Conservation (phyloP, 1,140 invertebrate genomes). For the Holcopasites calliopsidis region DNA sequence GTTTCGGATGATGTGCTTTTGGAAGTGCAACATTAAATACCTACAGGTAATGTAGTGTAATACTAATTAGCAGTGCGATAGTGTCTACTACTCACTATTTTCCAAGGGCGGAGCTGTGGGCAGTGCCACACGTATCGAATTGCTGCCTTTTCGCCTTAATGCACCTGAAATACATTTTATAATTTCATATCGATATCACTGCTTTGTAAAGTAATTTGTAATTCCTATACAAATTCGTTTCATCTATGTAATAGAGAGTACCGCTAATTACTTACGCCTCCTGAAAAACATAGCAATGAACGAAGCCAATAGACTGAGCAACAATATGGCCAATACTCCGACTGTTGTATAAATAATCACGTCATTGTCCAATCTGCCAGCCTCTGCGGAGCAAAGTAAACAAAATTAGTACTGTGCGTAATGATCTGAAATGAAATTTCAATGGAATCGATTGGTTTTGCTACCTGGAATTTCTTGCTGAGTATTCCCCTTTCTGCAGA, state of each 20-base stretch:
- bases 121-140: conserved; percentile 50
- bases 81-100: conserved; percentile 65
- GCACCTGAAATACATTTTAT: conserved; percentile 39
- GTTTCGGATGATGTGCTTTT: not conserved
- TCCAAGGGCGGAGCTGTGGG: conserved; percentile 65
- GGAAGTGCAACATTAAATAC: not conserved
- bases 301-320: not conserved
- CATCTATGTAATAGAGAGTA: no score
- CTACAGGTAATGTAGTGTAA: not conserved
- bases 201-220: no score
- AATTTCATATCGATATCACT: not conserved
- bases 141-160: conserved; percentile 26
- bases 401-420: no score
- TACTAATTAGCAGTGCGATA: not conserved
- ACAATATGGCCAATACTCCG: not conserved
- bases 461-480: conserved; percentile 7
- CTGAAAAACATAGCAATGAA: not conserved
- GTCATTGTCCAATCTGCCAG: no score
- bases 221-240: no score
- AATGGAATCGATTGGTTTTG: not conserved
- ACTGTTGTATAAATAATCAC: not conserved
- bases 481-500: conserved; percentile 25
- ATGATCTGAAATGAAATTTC: not conserved
- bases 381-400: not conserved
- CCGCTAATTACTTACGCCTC: conserved; percentile 34